phyloP scores from a whole-genome alignment of 2,113 vertebrate species.

The Tenebrosternarchus preto region DNA sequence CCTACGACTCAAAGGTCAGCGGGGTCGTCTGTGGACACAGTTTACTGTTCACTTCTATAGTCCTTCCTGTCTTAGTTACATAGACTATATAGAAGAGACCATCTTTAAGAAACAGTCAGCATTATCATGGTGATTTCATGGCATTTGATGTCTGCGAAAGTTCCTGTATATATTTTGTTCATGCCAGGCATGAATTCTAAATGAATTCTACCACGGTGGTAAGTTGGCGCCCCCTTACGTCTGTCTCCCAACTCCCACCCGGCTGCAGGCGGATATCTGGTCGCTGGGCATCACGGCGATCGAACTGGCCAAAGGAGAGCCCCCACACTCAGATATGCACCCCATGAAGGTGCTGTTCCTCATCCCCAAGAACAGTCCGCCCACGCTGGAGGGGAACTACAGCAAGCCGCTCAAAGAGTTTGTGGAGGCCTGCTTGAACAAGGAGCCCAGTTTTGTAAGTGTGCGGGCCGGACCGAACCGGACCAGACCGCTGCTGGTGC shows the following conservation, averaged over 20 bases:
- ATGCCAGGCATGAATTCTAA: no score
- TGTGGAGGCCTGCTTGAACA: constrained; percentile 94
- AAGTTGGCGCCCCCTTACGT: no score
- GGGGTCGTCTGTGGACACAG: background rate
- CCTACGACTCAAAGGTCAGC: constrained; percentile 78
- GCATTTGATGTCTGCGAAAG: no score
- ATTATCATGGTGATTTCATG: no score
- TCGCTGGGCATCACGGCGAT: constrained; percentile 97
- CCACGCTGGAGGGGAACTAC: constrained; percentile 94
- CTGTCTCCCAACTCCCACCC: background rate
- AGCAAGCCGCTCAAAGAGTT: constrained; percentile 97
- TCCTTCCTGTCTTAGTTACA: no score
- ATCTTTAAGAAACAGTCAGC: no score
- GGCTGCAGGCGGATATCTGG: constrained; percentile 94
- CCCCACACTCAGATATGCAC: constrained; percentile 92
- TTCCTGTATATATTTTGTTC: no score
- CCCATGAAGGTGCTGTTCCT: constrained; percentile 99
- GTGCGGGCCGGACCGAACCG: no score
- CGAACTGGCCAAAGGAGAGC: constrained; percentile 93
- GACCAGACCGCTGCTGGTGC: no score
- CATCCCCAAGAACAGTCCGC: constrained; percentile 98
- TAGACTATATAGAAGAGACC: no score
- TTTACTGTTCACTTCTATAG: no score
- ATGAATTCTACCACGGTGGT: no score
- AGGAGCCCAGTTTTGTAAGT: constrained; percentile 97